These are phyloP conservation scores for Didymodactylos carnosus DNA, from an alignment of 2,888 invertebrate species.

Conservation along the genomic window DNA sequence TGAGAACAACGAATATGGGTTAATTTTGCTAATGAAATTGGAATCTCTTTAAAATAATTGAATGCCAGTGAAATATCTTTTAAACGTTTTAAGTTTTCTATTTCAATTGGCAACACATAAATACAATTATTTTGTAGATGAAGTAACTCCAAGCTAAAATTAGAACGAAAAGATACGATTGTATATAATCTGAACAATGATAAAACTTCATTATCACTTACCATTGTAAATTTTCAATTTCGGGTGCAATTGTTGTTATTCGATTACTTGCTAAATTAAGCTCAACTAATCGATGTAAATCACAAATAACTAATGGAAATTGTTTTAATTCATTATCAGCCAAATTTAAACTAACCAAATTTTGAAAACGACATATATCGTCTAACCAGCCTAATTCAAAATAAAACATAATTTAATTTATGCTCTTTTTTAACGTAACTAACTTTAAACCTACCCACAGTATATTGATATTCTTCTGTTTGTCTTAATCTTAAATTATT, in stretches of 20 bases:
- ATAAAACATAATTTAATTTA: too few relatives aligned
- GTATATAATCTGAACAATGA: too few relatives aligned
- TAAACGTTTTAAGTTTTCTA: neutral
- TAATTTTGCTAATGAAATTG: neutral
- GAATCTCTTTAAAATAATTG: neutral
- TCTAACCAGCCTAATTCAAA: constrained; percentile 33
- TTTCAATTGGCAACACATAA: neutral
- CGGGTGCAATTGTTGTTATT: constrained; percentile 27
- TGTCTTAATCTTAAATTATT: constrained; percentile 32
- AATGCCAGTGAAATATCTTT: neutral
- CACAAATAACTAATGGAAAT: constrained; percentile 32
- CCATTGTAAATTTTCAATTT: constrained; percentile 27
- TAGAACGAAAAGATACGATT: neutral
- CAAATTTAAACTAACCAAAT: constrained; percentile 32
- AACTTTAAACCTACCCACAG: constrained; percentile 18
- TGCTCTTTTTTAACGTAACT: too few relatives aligned
- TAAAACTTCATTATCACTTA: constrained; percentile 16
- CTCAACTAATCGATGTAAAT: constrained; percentile 27
- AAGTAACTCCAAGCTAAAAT: neutral
- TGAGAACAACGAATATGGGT: neutral
- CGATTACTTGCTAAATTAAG: constrained; percentile 33
- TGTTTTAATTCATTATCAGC: constrained; percentile 33
- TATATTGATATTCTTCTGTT: constrained; percentile 31
- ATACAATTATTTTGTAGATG: neutral
- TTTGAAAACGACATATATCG: constrained; percentile 32